Evolutionary conservation across 2,888 invertebrate genomes (phyloP).

Genomic region (Alloplasta piceator): DNA sequence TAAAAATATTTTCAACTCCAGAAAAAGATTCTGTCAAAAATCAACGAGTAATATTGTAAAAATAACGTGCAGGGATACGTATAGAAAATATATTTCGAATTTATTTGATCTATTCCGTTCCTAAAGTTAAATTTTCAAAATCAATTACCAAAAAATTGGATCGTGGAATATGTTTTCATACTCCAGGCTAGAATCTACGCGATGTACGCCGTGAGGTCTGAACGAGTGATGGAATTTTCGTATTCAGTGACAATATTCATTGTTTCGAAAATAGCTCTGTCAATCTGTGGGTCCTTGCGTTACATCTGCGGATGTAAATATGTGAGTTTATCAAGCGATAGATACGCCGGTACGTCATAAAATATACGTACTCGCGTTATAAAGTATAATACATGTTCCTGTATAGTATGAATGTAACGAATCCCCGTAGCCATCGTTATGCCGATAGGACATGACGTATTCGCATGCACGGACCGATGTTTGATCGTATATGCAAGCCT

Average conservation of each 20-base stretch:
- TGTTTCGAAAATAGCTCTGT: conserved; percentile 60
- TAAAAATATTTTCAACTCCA: no score
- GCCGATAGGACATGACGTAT: conserved; percentile 27
- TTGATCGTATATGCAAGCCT: background rate
- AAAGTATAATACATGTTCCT: conserved; percentile 35
- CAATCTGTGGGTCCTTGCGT: conserved; percentile 65
- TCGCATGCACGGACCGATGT: background rate
- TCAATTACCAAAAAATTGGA: no score
- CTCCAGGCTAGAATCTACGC: background rate
- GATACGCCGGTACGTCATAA: conserved; percentile 35
- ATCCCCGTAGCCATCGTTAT: conserved; percentile 52
- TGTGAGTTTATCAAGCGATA: conserved; percentile 18
- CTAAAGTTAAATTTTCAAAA: no score
- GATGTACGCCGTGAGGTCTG: background rate
- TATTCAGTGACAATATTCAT: conserved; percentile 78
- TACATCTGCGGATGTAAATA: conserved; percentile 21
- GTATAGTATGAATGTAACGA: conserved; percentile 2
- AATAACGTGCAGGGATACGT: no score
- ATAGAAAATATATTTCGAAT: no score
- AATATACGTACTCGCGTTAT: conserved; percentile 23
- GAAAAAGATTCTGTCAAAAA: no score
- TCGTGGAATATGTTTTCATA: background rate
- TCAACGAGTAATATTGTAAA: no score
- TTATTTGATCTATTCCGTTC: no score
- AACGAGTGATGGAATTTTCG: conserved; percentile 68